Base-by-base conservation (phyloP, 2,888 invertebrate species). In the Entomobrya multifasciata region DNA sequence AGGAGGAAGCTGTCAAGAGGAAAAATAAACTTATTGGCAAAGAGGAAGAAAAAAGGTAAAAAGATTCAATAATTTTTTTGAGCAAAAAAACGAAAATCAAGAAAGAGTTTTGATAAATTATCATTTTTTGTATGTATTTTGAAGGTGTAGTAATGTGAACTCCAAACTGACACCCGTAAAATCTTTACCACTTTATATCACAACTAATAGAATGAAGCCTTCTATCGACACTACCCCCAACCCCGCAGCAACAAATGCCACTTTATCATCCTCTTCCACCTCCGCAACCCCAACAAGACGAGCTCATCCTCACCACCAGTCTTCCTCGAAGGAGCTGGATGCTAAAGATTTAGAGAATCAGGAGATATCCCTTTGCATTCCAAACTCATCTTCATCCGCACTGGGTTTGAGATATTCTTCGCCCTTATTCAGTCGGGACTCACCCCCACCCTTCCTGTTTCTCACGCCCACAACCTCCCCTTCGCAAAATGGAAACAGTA, bases 261-360 rank as follows among this genome's bases (percentile, higher is more conserved):
- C 65, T 20, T 4, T 36, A 36, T 13, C 36, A 20, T 41, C 36
- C 65, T 17, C n/a, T 17, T 65, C 65, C n/a, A 1, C 65, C 0
- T 6, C 25, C 15, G 5, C 70, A 15, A 70, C 44, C 13, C 70
- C 47, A 25, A 22, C 47, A 15, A 70, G 47, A n/a, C 44, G 10
- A 25, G 25, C 1, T 15, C 70, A n/a, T n/a, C n/a, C n/a, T n/a
- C n/a, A n/a, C n/a, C n/a, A 70, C 13, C 13, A 60, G n/a, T 52
- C 17, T 22, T 41, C 67, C 1, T 47, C 70, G 0, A 70, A 70
- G 65, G 77, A 76, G 27, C 25, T 84, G 44, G 84, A 84, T 47
- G 77, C 84, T 10, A 84, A 67, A n/a, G 84, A 84, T 36, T 57
- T 84, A 15, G 84, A 84, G 44, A 77, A 84, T 27, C 76, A 84